Evolutionary conservation across 2,113 vertebrate genomes (phyloP), one percentile per base, ranked within the genome.

Genomic region (Callaeas wilsoni): DNA sequence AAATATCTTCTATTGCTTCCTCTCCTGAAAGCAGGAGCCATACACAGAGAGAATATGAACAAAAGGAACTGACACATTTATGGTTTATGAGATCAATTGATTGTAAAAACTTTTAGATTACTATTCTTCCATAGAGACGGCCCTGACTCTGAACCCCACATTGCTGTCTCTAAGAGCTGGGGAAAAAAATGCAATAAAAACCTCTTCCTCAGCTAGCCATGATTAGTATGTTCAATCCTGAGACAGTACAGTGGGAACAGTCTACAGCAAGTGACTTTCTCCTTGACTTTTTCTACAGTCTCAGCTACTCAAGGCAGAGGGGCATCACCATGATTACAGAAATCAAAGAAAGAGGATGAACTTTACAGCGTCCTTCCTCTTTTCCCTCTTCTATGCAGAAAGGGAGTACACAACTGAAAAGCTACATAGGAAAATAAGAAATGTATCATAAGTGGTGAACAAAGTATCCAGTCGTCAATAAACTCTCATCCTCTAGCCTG

Each of bases 401-500:
- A 83, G 27, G 5, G 29, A 91, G 16, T 11, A 50, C 10, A 62
- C 7, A 75, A 71, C 20, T 41, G 26, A 82, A 87, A 87, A 83
- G 29, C 46, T 32, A 47, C 19, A 37, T 2, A 52, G 71, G 29
- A 42, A 74, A 39, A 89, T 82, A 78, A 41, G 55, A 7, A 26
- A 70, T 7, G 29, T 29, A 65, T 44, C 70, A 23, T 62, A 62
- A 77, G 90, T 84, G 73, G 67, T 88, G 90, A 94, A 87, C 53
- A 93, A 78, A 93, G 37, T 21, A 84, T 29, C 6, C n/a, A 88
- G 82, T 94, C n/a, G 13, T 84, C 87, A 91, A 95, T 90, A 91
- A 78, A 97, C 91, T 96, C 29, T 87, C 44, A 77, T 76, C 32
- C 60, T 80, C 59, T 29, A 84, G 60, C 90, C 81, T 94, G 52